These are phyloP conservation scores for Odontocolon sp. DNA, from an alignment of 2,888 invertebrate genomes.

Conservation along the genomic window DNA sequence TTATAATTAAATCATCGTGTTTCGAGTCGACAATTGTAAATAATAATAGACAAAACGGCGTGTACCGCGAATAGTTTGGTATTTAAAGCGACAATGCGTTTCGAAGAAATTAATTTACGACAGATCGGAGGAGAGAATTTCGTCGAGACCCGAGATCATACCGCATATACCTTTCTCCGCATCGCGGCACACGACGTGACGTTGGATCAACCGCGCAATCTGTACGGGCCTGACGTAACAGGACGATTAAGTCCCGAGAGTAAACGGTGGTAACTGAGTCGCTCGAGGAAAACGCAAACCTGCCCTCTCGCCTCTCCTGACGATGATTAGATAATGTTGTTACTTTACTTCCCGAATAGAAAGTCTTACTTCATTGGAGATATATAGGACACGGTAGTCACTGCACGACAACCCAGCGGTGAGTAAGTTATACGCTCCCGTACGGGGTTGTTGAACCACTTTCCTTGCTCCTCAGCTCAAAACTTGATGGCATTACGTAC, in stretches of 20 bases:
- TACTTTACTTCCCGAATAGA: slow-evolving; percentile 75
- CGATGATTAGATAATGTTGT: slow-evolving; percentile 76
- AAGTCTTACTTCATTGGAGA: slow-evolving; percentile 71
- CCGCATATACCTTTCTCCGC: slow-evolving; percentile 33
- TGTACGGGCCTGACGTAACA: slow-evolving; percentile 58
- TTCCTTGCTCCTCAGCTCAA: slow-evolving; percentile 27
- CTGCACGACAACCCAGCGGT: neutral
- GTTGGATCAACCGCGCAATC: slow-evolving; percentile 56
- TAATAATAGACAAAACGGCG: too few species aligned
- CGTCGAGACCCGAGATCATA: neutral
- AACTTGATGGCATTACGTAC: neutral
- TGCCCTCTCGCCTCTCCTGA: slow-evolving; percentile 32
- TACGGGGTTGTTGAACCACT: slow-evolving; percentile 33
- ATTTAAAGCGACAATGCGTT: too few species aligned
- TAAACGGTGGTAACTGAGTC: slow-evolving; percentile 39
- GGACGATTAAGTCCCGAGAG: slow-evolving; percentile 60
- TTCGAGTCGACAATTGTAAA: too few species aligned
- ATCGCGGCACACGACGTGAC: slow-evolving; percentile 31
- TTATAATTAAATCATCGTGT: neutral
- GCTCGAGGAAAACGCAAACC: slow-evolving; percentile 64
- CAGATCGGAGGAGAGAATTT: neutral
- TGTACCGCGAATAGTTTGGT: too few species aligned
- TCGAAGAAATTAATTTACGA: too few species aligned
- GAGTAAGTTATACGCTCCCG: neutral
- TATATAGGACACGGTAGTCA: neutral